These are phyloP conservation scores for Chorisops tibialis DNA, from an alignment of 2,888 invertebrate species.

Conservation along the genomic window DNA sequence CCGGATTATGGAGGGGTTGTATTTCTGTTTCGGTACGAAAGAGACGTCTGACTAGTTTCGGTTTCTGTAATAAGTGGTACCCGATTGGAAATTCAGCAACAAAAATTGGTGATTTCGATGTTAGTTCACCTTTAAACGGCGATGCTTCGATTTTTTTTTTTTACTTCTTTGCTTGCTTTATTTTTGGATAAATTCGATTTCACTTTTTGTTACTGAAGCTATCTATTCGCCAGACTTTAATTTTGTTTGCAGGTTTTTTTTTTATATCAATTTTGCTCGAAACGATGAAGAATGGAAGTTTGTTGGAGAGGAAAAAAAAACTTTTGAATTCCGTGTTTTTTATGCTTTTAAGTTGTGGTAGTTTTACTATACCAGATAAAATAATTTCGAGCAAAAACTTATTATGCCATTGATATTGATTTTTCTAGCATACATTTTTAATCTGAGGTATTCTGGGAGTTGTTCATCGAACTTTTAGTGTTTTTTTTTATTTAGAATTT, in stretches of 20 bases:
- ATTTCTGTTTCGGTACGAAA: neutral
- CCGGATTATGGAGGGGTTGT: neutral
- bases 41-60: neutral
- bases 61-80: neutral
- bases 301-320: neutral
- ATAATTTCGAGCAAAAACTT: too few relatives aligned
- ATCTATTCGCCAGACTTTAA: slow-evolving; percentile 29
- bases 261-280: too few relatives aligned
- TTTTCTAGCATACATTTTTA: too few relatives aligned
- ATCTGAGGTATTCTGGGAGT: too few relatives aligned
- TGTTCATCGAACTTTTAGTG: too few relatives aligned
- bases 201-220: slow-evolving; percentile 28
- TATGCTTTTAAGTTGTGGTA: neutral
- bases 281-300: neutral
- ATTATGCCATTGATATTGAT: too few relatives aligned
- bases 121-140: slow-evolving; percentile 21
- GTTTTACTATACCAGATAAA: too few relatives aligned
- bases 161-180: slow-evolving; percentile 13
- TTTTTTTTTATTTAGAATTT: too few relatives aligned
- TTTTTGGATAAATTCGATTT: slow-evolving; percentile 33
- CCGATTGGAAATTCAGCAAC: slow-evolving; percentile 1
- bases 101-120: neutral
- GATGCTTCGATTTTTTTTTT: slow-evolving; percentile 9
- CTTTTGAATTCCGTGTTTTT: neutral
- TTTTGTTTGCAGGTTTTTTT: slow-evolving; percentile 25